Percentiles rank a stretch among this genome's conserved stretches.
phyloP scores from a whole-genome alignment of 2,113 vertebrate genomes.

The Chloropsis hardwickii region DNA sequence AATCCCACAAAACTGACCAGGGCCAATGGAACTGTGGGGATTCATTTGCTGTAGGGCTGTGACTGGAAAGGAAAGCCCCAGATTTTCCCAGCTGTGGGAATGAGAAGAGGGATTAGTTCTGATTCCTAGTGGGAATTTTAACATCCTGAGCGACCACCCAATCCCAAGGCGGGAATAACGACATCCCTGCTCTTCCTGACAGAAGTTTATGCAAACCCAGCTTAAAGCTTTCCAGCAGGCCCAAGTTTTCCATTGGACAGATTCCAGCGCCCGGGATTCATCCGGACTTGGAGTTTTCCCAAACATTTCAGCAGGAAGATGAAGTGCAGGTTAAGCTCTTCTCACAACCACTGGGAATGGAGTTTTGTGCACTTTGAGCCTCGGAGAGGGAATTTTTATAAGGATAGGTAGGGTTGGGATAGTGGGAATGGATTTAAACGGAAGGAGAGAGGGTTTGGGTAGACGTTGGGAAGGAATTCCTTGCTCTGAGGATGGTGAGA shows the following conservation, averaged over 20 bases:
- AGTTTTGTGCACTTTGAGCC: neutral
- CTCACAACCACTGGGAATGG: neutral
- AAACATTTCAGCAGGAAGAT: neutral
- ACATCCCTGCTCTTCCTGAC: neutral
- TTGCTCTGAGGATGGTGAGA: rapidly evolving
- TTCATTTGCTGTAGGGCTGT: neutral
- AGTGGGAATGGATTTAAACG: neutral
- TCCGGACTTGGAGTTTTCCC: neutral
- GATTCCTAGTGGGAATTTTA: neutral
- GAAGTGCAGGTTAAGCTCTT: neutral
- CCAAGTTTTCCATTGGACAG: neutral
- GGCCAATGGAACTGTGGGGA: neutral
- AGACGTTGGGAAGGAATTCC: neutral
- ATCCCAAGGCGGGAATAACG: neutral
- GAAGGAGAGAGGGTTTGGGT: neutral
- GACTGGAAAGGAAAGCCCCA: neutral
- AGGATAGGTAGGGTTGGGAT: neutral
- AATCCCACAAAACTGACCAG: neutral
- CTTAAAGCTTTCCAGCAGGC: neutral
- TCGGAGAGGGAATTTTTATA: neutral
- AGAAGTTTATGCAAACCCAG: neutral
- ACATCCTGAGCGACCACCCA: neutral
- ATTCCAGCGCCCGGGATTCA: neutral
- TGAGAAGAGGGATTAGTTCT: neutral
- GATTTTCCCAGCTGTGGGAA: neutral